phyloP scores from a whole-genome alignment of 35 echinoderm and acorn worm genomes.

The Amphiura filiformis region DNA sequence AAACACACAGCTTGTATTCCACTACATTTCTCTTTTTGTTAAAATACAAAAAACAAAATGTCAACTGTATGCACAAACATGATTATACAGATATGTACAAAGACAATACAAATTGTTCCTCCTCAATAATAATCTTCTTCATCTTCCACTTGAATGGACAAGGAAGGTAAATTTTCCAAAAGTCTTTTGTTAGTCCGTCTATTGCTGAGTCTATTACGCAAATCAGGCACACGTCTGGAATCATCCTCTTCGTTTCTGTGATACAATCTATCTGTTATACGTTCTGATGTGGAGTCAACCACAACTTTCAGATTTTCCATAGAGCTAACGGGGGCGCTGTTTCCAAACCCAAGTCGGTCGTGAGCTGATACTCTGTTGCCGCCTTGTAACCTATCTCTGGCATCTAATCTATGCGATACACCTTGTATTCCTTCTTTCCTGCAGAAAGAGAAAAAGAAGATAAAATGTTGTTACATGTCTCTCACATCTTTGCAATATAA shows the following conservation, averaged over 20 bases:
- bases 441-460: neutral
- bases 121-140: neutral
- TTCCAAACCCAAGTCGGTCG: neutral
- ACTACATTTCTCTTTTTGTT: too few relatives aligned
- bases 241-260: neutral
- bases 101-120: too few relatives aligned
- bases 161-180: neutral
- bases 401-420: neutral
- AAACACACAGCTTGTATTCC: too few relatives aligned
- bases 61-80: too few relatives aligned
- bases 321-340: neutral
- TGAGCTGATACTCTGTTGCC: neutral
- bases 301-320: neutral
- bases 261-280: neutral
- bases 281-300: neutral
- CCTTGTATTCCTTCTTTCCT: neutral
- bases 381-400: too few relatives aligned
- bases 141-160: neutral
- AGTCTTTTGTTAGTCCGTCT: constrained; percentile 2
- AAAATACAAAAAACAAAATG: too few relatives aligned
- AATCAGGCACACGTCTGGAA: neutral
- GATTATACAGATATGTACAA: too few relatives aligned
- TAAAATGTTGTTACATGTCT: neutral
- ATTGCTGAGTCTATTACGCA: constrained; percentile 3
- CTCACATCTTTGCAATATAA: too few relatives aligned